phyloP scores from a whole-genome alignment of 2,113 vertebrate genomes.

The Brienomyrus brachyistius region DNA sequence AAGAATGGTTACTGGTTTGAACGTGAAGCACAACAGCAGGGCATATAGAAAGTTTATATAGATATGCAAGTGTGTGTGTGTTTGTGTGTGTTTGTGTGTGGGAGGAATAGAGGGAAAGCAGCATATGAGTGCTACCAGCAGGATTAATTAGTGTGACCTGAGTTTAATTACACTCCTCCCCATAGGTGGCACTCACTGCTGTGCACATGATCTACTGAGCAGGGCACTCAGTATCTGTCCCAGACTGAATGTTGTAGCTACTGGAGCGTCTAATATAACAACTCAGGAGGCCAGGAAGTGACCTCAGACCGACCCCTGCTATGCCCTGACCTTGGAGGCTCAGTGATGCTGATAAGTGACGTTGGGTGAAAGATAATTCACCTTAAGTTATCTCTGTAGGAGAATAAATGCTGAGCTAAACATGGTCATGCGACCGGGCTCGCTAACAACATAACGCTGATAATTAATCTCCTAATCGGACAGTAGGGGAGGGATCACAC shows the following conservation, averaged over 20 bases:
- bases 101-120: neutral
- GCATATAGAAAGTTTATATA: neutral
- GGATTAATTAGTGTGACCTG: conserved; percentile 23
- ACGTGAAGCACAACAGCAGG: neutral
- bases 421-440: neutral
- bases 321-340: neutral
- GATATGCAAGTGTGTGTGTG: neutral
- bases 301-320: neutral
- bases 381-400: neutral
- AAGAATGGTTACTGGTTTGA: neutral
- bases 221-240: neutral
- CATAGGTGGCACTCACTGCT: neutral
- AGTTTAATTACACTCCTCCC: conserved; percentile 20
- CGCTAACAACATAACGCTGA: neutral
- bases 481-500: neutral
- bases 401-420: neutral
- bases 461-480: neutral
- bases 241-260: neutral
- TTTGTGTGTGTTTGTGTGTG: neutral
- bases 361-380: neutral
- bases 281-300: conserved; percentile 8
- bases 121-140: neutral
- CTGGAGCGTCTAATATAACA: neutral
- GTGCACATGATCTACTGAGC: neutral
- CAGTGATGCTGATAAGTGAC: neutral